These are phyloP conservation scores for Perognathus longimembris DNA, from an alignment of 2,113 vertebrate species.

Conservation along the genomic window DNA sequence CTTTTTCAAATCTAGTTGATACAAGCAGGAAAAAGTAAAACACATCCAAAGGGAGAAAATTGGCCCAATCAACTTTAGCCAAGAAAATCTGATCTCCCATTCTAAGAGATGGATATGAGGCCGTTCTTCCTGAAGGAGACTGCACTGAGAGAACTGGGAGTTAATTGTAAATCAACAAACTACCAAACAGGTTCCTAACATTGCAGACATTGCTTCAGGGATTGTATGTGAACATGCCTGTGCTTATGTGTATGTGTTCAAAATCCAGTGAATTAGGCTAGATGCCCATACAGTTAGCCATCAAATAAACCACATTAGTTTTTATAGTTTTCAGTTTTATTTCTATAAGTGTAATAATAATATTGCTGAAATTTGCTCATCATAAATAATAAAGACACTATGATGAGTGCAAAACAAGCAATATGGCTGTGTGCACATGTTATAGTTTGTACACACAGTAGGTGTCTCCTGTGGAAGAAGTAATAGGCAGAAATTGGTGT, in stretches of 20 bases:
- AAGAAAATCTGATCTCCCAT: not conserved
- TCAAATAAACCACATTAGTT: not conserved
- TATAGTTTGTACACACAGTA: no score
- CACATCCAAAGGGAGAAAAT: not conserved
- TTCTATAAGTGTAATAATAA: not conserved
- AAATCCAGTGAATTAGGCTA: not conserved
- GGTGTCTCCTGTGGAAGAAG: not conserved
- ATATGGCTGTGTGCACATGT: not conserved
- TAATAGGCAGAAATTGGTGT: not conserved
- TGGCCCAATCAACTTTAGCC: not conserved
- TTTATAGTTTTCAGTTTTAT: not conserved
- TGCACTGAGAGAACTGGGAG: not conserved
- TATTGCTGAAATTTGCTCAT: not conserved
- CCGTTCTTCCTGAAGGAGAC: not conserved
- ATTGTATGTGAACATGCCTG: not conserved
- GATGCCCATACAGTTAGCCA: not conserved
- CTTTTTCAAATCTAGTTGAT: not conserved
- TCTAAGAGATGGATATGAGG: not conserved
- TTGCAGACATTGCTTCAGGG: not conserved
- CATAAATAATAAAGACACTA: not conserved
- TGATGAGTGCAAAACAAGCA: fast-evolving
- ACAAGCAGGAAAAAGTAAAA: not conserved
- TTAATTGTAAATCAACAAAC: not conserved
- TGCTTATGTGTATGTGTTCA: not conserved
- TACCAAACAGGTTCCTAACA: not conserved